Base-by-base conservation (phyloP, 1,140 invertebrate species). In the Sweltsa coloradensis region DNA sequence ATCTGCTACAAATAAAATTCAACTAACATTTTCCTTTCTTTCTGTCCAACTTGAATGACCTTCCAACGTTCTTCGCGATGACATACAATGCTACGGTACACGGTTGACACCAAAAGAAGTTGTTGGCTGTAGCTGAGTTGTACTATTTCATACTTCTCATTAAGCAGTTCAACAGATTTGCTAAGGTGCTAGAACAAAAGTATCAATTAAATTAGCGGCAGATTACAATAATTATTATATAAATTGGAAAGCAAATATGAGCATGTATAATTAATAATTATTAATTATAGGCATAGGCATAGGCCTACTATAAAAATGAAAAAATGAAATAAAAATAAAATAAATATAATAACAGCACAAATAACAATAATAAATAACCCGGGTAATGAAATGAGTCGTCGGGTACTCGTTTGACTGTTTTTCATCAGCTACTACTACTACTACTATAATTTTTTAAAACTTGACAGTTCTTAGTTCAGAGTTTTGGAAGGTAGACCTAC, bases 71-170 rank as follows among this genome's bases (percentile, higher is more conserved):
- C 61, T 60, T 78, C 59, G 62, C 67, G 70, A 29, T 78, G 67
- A 55, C 83, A 88, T 11, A 91, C 64, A 43, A 92, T 81, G 54
- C 78, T 81, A 34, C 87, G 71, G 60, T 84, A 85, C 37, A 79
- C 65, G 3, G 86, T 89, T 3, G 88, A 88, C 41, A 92, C 78
- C 14, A 92, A 57, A 36, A 94, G 64, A 22, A 76, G 67, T 57
- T 79, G 79, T 59, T 88, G 79, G 55, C 75, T 73, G 60, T 89
- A 89, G 59, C 83, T 82, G 45, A 94, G 68, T 62, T 94, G 89
- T 1, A 92, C 82, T 48, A 94, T 81, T 59, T 83, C 72, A 61
- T 86, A 82, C 36, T 79, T 73, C 63, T 94, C 89, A 60, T 88
- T 83, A 36, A 90, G 65, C 40, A 91, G 75, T 64, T 89, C 79